Percentiles rank a stretch among this genome's conserved stretches.
These are phyloP conservation scores for Rhinogobius similis DNA, from an alignment of 2,113 vertebrate species.

Conservation along the genomic window DNA sequence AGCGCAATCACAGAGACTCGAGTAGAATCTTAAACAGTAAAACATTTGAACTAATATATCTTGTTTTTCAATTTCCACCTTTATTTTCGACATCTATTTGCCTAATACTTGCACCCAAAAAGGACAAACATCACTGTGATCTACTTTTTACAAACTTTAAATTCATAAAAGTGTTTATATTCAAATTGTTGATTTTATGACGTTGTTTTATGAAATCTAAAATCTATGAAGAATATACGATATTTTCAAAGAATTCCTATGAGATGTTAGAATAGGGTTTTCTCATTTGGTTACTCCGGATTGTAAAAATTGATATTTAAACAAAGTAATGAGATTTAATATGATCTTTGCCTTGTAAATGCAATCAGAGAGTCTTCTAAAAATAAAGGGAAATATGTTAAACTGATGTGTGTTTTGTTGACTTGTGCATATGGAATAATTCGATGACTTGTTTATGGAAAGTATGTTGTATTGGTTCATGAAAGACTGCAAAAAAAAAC, in stretches of 20 bases:
- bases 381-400: conserved; percentile 63
- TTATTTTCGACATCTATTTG: conserved; percentile 35
- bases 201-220: conserved; percentile 45
- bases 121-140: conserved; percentile 73
- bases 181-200: conserved; percentile 58
- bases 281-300: conserved; percentile 44
- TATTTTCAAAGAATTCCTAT: conserved; percentile 45
- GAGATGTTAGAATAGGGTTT: conserved; percentile 25
- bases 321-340: conserved; percentile 44
- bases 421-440: neutral
- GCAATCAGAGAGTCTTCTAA: conserved; percentile 57
- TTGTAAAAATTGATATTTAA: conserved; percentile 49
- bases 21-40: conserved; percentile 46
- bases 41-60: conserved; percentile 24
- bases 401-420: neutral
- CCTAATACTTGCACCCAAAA: conserved; percentile 48
- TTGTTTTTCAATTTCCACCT: neutral
- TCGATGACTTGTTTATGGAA: neutral
- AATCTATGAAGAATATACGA: conserved; percentile 26
- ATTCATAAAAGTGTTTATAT: conserved; percentile 59
- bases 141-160: conserved; percentile 64
- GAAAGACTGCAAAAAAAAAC: no score
- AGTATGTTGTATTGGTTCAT: no score
- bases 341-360: conserved; percentile 63
- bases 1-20: conserved; percentile 23